A percentile compares a stretch with the other conserved stretches of the same genome.
Conservation (phyloP, 1,140 invertebrate species). For the Lepidotrigona ventralis region DNA sequence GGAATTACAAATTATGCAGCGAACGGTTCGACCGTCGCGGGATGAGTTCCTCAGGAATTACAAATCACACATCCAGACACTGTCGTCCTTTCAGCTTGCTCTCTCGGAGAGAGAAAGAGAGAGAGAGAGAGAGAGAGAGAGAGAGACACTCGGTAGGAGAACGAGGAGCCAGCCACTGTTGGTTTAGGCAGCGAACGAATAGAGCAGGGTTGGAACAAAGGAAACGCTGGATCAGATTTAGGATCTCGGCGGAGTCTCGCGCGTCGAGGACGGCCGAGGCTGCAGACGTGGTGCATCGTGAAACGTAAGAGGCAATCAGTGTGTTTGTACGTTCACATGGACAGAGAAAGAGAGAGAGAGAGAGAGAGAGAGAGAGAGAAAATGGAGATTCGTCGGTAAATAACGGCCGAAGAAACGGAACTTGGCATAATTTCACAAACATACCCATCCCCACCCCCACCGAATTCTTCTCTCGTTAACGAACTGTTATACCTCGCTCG, state of each 20-base stretch:
- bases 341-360: background rate
- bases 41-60: slow-evolving; percentile 64
- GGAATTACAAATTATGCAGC: slow-evolving; percentile 66
- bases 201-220: slow-evolving; percentile 58
- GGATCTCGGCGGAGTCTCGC: slow-evolving; percentile 34
- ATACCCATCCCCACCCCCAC: background rate
- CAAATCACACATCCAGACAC: slow-evolving; percentile 63
- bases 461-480: slow-evolving; percentile 13
- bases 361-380: background rate
- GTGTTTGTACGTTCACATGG: slow-evolving; percentile 48
- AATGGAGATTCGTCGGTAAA: slow-evolving; percentile 38
- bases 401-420: slow-evolving; percentile 19
- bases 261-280: slow-evolving; percentile 19
- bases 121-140: slow-evolving; percentile 6
- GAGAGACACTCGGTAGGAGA: background rate
- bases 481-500: slow-evolving; percentile 11
- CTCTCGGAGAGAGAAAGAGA: background rate
- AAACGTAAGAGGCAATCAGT: slow-evolving; percentile 53
- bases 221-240: slow-evolving; percentile 58
- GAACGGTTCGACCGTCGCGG: slow-evolving; percentile 47
- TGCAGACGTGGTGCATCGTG: slow-evolving; percentile 27
- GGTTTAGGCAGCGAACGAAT: slow-evolving; percentile 56
- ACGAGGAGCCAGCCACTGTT: slow-evolving; percentile 50
- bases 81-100: slow-evolving; percentile 36
- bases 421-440: slow-evolving; percentile 46